Evolutionary conservation across 2,888 invertebrate species (phyloP).

Genomic region (Argyresthia goedartella): DNA sequence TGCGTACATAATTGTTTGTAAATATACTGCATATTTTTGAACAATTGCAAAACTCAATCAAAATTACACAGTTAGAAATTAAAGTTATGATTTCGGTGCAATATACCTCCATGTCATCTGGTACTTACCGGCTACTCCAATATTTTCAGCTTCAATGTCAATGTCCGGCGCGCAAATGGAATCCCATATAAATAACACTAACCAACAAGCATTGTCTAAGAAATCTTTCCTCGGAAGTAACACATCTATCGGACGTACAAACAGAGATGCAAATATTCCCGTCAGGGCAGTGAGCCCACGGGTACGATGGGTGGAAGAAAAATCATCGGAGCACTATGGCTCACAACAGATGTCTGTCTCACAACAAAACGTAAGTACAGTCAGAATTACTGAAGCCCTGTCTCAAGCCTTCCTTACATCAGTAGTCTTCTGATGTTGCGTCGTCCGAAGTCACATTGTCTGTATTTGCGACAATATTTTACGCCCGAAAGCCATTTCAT

Average conservation of each 20-base stretch:
- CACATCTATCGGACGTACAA: slow-evolving; percentile 58
- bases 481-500: no score
- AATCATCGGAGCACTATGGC: slow-evolving; percentile 47
- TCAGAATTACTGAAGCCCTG: no score
- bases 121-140: not conserved
- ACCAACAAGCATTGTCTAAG: slow-evolving; percentile 57
- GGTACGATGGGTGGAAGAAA: slow-evolving; percentile 63
- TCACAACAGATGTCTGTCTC: slow-evolving; percentile 53
- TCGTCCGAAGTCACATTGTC: no score
- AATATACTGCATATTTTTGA: not conserved
- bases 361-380: slow-evolving; percentile 56
- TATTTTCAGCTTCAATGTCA: slow-evolving; percentile 77
- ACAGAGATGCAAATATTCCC: slow-evolving; percentile 59
- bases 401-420: no score
- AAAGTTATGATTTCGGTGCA: not conserved
- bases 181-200: slow-evolving; percentile 53
- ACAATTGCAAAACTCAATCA: slow-evolving; percentile 6
- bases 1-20: slow-evolving; percentile 14
- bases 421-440: no score
- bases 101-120: not conserved
- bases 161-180: slow-evolving; percentile 74
- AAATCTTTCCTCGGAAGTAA: slow-evolving; percentile 66
- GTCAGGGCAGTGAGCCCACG: slow-evolving; percentile 65
- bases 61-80: no score
- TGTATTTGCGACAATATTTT: no score